phyloP scores from a whole-genome alignment of 2,888 invertebrate genomes.

The Pseudoips prasinana region DNA sequence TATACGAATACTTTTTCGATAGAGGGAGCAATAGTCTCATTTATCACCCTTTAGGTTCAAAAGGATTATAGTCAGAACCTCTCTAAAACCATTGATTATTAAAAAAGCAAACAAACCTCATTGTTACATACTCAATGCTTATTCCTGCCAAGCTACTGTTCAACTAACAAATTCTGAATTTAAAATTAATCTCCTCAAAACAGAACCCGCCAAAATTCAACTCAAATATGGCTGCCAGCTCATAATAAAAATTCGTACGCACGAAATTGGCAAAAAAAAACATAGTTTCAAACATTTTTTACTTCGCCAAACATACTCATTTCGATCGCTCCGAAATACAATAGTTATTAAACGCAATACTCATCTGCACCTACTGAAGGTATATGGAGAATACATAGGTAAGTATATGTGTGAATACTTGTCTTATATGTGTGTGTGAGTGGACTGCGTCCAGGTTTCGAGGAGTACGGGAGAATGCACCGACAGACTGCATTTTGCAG shows the following conservation, averaged over 20 bases:
- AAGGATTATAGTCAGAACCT: too few relatives aligned
- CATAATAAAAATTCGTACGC: conserved; percentile 15
- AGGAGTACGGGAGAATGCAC: conserved; percentile 64
- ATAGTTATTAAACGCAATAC: conserved; percentile 76
- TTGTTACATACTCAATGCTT: conserved; percentile 3
- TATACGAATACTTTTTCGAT: too few relatives aligned
- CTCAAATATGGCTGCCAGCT: conserved; percentile 3
- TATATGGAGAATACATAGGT: conserved; percentile 31
- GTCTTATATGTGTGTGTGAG: conserved; percentile 52
- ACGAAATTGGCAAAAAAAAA: conserved; percentile 18
- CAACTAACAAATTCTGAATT: too few relatives aligned
- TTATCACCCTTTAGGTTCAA: too few relatives aligned
- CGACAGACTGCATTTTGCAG: conserved; percentile 54
- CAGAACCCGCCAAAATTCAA: conserved; percentile 7
- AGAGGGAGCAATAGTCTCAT: too few relatives aligned
- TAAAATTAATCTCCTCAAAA: background rate
- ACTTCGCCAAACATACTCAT: conserved; percentile 59
- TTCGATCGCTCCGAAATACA: conserved; percentile 80
- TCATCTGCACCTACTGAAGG: conserved; percentile 53
- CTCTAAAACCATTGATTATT: too few relatives aligned
- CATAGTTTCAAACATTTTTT: conserved; percentile 58
- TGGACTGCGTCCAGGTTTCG: conserved; percentile 75
- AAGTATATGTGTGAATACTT: conserved; percentile 30
- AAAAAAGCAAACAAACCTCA: too few relatives aligned
- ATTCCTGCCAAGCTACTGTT: too few relatives aligned